Evolutionary conservation across 2,888 invertebrate species (phyloP), one percentile per base, ranked within the genome.

Genomic region (Neocrepidodera transversa): DNA sequence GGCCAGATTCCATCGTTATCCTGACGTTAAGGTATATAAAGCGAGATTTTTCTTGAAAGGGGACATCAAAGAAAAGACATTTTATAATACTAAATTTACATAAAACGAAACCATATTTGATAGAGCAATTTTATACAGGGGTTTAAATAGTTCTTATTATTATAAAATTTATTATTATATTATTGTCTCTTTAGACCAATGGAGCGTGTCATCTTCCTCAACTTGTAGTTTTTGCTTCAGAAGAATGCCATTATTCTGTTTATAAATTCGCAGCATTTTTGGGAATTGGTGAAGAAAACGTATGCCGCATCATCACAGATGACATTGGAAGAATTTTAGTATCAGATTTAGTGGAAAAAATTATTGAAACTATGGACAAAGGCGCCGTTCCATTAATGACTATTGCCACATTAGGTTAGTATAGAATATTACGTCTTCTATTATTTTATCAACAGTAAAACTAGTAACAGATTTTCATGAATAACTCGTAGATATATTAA

Each of bases 201-300:
- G 84, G 84, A 4, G 70, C 80, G 49, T 73, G 72, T 43, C 76
- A 75, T 7, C 62, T 77, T 11, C 79, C 80, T 28, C 75, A 77
- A 17, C 66, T 85, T 60, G 80, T 82, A 6, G 68, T 85, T 35
- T 84, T 84, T 66, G 76, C 83, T 1, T 86, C 85, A 1, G 82
- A 83, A 65, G 84, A 86, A 74, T 85, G 84, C 30, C 87, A 87
- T 70, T 87, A 86, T 72, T 87, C 87, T 1, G 78, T 85, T 45
- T 79, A 81, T 64, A 84, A 85, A 72, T 84, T 86, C 68, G 83
- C 85, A 0, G 79, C 82, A 1, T 74, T 86, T 40, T 75, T 85
- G 47, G 87, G 87, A 1, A 77, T 87, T 28, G 86, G 87, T 7
- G 81, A 82, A 47, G 80, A 84, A 13, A 84, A 84, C 68, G 84